Percentiles rank a stretch among this genome's conserved stretches.
These are phyloP conservation scores for Anoncus sp. DNA, from an alignment of 2,888 invertebrate genomes.

Conservation along the genomic window DNA sequence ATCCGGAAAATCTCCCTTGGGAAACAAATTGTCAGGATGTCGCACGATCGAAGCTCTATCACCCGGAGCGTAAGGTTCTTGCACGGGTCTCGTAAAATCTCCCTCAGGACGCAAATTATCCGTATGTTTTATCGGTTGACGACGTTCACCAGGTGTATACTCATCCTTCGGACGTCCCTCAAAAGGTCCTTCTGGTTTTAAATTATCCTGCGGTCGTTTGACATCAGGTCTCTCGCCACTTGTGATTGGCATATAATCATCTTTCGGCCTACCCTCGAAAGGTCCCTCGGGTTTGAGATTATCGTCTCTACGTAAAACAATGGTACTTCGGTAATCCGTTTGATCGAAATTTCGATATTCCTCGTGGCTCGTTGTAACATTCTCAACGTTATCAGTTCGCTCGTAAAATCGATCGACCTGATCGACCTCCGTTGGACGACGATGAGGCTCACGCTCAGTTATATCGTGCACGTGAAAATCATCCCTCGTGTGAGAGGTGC, in stretches of 20 bases:
- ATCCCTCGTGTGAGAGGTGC: conserved; percentile 79
- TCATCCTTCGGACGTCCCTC: conserved; percentile 83
- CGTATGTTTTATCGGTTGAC: conserved; percentile 75
- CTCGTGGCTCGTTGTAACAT: conserved; percentile 89
- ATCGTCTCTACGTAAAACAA: conserved; percentile 79
- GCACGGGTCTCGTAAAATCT: conserved; percentile 83
- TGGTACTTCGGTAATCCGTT: conserved; percentile 83
- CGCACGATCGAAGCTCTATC: conserved; percentile 78
- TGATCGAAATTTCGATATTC: conserved; percentile 87
- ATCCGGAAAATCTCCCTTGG: conserved; percentile 84
- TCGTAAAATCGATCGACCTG: conserved; percentile 76
- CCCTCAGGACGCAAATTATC: conserved; percentile 83
- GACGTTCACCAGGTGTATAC: conserved; percentile 84
- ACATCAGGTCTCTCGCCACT: conserved; percentile 76
- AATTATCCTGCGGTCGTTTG: conserved; percentile 71
- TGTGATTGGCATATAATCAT: conserved; percentile 81
- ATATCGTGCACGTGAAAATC: conserved; percentile 79
- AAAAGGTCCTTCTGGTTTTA: conserved; percentile 84
- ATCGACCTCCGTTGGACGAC: conserved; percentile 89
- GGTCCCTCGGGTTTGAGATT: conserved; percentile 84
- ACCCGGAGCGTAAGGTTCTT: conserved; percentile 81
- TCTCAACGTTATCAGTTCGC: conserved; percentile 84
- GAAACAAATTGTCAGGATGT: conserved; percentile 80
- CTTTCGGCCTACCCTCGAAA: conserved; percentile 83
- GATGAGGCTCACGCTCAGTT: conserved; percentile 79